Evolutionary conservation across 2,113 vertebrate genomes (phyloP).

Genomic region (Delphinapterus leucas): DNA sequence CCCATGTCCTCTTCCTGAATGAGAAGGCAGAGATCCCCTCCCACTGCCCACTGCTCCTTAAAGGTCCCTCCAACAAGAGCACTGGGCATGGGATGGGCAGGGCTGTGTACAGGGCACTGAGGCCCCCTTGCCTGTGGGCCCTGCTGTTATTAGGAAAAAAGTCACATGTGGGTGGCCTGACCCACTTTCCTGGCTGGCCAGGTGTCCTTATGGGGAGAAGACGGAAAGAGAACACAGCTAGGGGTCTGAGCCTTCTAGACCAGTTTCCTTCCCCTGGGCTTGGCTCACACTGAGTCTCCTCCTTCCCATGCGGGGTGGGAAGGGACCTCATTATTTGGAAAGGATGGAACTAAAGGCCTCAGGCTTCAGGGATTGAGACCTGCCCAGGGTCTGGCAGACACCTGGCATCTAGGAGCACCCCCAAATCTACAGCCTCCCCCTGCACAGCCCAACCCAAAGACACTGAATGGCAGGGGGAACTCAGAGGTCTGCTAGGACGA

Average conservation of each 20-base stretch:
- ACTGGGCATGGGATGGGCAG: background rate
- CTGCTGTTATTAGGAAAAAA: slow-evolving; percentile 31
- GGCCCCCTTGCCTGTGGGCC: background rate
- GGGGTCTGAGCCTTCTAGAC: background rate
- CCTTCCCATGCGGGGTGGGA: background rate
- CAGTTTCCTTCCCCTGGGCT: background rate
- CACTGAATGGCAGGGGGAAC: background rate
- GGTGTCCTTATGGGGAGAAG: background rate
- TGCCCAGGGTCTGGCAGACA: background rate
- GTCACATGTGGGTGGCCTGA: slow-evolving; percentile 49
- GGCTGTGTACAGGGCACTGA: background rate
- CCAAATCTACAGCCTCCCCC: background rate
- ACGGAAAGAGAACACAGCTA: background rate
- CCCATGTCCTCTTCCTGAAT: background rate
- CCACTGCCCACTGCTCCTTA: background rate
- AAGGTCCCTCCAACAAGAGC: background rate
- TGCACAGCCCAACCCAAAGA: background rate
- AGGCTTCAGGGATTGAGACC: background rate
- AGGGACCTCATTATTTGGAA: background rate
- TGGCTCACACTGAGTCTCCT: background rate
- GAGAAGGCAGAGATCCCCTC: background rate
- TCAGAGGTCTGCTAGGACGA: background rate
- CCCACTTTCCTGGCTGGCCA: slow-evolving; percentile 58
- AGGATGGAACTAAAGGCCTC: background rate
- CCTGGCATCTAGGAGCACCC: background rate